A percentile compares a stretch with the other conserved stretches of the same genome.
These are phyloP conservation scores for Diadema setosum DNA, from an alignment of 35 echinoderm and acorn worm species.

Conservation along the genomic window DNA sequence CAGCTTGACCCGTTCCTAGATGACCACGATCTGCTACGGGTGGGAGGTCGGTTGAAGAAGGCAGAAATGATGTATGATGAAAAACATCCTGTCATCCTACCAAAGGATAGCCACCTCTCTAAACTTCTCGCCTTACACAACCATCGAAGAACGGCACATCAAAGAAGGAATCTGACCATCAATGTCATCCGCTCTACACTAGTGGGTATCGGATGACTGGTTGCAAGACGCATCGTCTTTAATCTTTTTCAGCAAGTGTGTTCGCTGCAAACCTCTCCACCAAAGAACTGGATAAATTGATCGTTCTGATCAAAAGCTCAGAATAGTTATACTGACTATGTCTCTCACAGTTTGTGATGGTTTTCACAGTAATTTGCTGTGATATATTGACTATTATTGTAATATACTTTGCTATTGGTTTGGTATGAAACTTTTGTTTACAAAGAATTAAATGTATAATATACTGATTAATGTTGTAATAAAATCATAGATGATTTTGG, in stretches of 20 bases:
- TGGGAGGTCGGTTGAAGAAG: neutral
- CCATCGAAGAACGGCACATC: slow-evolving; percentile 38
- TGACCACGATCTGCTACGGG: neutral
- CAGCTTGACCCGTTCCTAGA: neutral
- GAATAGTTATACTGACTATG: neutral
- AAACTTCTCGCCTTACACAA: slow-evolving; percentile 19
- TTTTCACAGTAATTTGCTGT: too few species aligned
- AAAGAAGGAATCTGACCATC: slow-evolving; percentile 53
- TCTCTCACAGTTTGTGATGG: neutral
- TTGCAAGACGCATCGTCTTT: neutral
- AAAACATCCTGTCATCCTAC: neutral
- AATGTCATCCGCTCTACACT: slow-evolving; percentile 39
- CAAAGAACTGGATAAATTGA: neutral
- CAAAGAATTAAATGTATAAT: too few species aligned
- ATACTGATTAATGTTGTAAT: too few species aligned
- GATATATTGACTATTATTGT: too few species aligned
- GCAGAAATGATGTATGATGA: neutral
- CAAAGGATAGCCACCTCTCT: neutral
- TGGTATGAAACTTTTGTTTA: too few species aligned
- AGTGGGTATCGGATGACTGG: slow-evolving; percentile 60
- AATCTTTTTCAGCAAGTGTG: neutral
- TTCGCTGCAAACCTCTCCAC: slow-evolving; percentile 34
- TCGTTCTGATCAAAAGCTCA: neutral
- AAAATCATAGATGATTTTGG: neutral
- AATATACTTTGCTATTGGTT: too few species aligned